These are phyloP conservation scores for Melipona quadrifasciata DNA, from an alignment of 1,140 invertebrate species.

Conservation along the genomic window DNA sequence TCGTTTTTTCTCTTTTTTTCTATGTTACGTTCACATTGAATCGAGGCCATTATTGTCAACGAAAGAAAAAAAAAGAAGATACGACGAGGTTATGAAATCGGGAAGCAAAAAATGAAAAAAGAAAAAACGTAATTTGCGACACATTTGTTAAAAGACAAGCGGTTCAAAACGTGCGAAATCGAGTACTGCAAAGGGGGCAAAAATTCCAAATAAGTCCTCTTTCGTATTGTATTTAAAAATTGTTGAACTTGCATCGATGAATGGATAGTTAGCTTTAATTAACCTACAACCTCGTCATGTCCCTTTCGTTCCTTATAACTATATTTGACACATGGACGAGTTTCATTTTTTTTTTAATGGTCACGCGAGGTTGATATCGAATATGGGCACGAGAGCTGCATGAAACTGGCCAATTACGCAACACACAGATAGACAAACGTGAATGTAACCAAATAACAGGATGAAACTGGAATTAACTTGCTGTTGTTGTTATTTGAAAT, in stretches of 20 bases:
- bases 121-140: too few relatives aligned
- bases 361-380: background rate
- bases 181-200: too few relatives aligned
- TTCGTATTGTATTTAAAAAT: too few relatives aligned
- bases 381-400: background rate
- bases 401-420: background rate
- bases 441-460: slow-evolving; percentile 6
- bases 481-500: slow-evolving; percentile 13
- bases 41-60: background rate
- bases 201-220: too few relatives aligned
- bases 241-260: too few relatives aligned
- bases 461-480: background rate
- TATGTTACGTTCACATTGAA: slow-evolving; percentile 5
- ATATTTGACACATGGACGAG: background rate
- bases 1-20: background rate
- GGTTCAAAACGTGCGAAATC: too few relatives aligned
- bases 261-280: too few relatives aligned
- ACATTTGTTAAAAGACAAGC: too few relatives aligned
- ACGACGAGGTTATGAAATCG: background rate
- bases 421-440: background rate
- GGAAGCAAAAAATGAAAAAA: too few relatives aligned
- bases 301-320: too few relatives aligned
- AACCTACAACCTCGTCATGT: too few relatives aligned
- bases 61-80: background rate
- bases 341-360: background rate